These are phyloP conservation scores for Macropodus opercularis DNA, from an alignment of 2,797 vertebrate genomes.

Conservation along the genomic window DNA sequence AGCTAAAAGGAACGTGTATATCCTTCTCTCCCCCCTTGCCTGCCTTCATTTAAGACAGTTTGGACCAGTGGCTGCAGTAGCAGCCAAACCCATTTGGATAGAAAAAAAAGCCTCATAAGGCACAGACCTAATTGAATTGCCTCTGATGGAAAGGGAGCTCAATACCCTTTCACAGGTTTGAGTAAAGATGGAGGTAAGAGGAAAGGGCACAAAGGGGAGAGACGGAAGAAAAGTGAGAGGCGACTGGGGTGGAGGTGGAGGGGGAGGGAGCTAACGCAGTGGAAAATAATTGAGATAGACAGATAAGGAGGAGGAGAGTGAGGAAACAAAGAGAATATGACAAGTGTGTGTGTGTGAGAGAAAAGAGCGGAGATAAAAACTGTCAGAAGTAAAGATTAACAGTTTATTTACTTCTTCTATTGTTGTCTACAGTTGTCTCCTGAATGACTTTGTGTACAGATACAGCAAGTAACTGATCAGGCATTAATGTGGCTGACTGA, in stretches of 20 bases:
- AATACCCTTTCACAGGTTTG: slow-evolving; percentile 70
- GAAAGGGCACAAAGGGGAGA: slow-evolving; percentile 57
- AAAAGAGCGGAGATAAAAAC: too few relatives aligned
- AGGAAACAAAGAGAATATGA: slow-evolving; percentile 65
- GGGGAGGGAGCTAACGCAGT: slow-evolving; percentile 41
- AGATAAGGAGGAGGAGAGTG: slow-evolving; percentile 60
- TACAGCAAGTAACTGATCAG: slow-evolving; percentile 48
- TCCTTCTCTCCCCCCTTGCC: slow-evolving; percentile 9
- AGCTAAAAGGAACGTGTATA: slow-evolving; percentile 47
- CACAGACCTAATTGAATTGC: slow-evolving; percentile 75
- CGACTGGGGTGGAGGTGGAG: slow-evolving; percentile 9
- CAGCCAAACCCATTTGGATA: slow-evolving; percentile 65
- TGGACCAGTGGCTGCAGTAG: slow-evolving; percentile 37
- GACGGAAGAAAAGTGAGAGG: slow-evolving; percentile 45
- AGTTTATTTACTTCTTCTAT: slow-evolving; percentile 25
- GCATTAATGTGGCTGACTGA: slow-evolving; percentile 57
- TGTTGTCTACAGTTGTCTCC: slow-evolving; percentile 7
- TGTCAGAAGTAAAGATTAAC: too few relatives aligned
- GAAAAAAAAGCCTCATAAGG: slow-evolving; percentile 59
- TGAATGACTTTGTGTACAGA: too few relatives aligned
- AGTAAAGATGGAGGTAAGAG: slow-evolving; percentile 62
- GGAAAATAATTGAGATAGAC: slow-evolving; percentile 72
- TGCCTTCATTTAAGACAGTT: slow-evolving; percentile 45
- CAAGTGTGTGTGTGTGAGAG: slow-evolving; percentile 56
- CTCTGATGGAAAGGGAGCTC: slow-evolving; percentile 65